Conservation (phyloP, 2,797 vertebrate genomes). For the Huso huso region DNA sequence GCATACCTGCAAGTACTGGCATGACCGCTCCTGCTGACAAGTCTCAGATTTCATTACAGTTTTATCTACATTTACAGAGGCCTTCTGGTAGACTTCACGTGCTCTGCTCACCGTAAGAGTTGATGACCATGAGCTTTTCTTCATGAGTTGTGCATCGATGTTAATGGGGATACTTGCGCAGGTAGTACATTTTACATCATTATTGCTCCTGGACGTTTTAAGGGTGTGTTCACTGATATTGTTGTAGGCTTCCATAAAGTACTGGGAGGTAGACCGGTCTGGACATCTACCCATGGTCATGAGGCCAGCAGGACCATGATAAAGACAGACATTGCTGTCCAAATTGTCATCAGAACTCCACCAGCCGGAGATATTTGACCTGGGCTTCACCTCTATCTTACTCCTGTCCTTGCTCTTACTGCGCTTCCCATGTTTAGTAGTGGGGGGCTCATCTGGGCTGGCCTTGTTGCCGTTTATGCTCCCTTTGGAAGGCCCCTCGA, state of each 20-base stretch:
- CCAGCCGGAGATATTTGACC: constrained; percentile 73
- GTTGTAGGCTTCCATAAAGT: constrained; percentile 91
- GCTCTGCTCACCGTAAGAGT: constrained; percentile 91
- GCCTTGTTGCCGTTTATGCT: constrained; percentile 64
- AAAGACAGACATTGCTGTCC: constrained; percentile 80
- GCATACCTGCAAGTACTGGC: constrained; percentile 92
- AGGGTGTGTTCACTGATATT: constrained; percentile 82
- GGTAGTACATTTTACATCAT: constrained; percentile 82
- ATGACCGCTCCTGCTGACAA: constrained; percentile 79
- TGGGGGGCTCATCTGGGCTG: constrained; percentile 57
- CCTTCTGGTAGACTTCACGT: constrained; percentile 92
- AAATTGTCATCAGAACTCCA: constrained; percentile 93
- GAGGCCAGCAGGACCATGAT: constrained; percentile 79
- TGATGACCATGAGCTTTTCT: constrained; percentile 90
- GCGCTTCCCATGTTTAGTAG: constrained; percentile 68
- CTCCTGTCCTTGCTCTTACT: constrained; percentile 88
- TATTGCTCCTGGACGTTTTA: constrained; percentile 86
- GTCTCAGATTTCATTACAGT: constrained; percentile 80
- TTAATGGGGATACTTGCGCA: constrained; percentile 66
- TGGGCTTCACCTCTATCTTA: constrained; percentile 74
- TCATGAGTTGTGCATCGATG: constrained; percentile 72
- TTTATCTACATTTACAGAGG: constrained; percentile 85
- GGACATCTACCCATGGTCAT: constrained; percentile 94
- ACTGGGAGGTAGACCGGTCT: constrained; percentile 86
- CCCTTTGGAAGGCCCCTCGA: constrained; percentile 81